These are phyloP conservation scores for Pterois miles DNA, from an alignment of 2,797 vertebrate species.

Conservation along the genomic window DNA sequence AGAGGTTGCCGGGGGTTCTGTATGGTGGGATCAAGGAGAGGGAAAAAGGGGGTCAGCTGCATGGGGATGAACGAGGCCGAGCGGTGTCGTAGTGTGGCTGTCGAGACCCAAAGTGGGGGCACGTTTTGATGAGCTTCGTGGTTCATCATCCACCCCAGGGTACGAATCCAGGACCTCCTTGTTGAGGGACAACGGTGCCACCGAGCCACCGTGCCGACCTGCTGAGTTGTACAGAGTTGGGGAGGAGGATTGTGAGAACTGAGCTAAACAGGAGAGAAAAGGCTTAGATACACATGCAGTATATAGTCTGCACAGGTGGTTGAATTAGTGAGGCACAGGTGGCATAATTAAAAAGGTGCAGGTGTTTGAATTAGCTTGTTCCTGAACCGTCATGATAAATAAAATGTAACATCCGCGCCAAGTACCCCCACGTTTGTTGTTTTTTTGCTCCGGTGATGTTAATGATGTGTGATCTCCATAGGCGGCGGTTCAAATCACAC, in stretches of 20 bases:
- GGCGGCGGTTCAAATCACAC: not conserved
- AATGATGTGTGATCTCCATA: not conserved
- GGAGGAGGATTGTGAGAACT: not conserved
- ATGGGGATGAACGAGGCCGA: too few species aligned
- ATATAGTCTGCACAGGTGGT: not conserved
- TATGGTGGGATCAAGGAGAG: too few species aligned
- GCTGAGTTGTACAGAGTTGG: too few species aligned
- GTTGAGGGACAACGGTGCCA: too few species aligned
- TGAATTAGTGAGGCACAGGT: not conserved
- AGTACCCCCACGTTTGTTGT: not conserved
- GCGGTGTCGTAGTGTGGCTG: too few species aligned
- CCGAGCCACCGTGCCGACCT: too few species aligned
- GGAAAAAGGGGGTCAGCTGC: too few species aligned
- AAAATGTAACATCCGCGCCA: not conserved
- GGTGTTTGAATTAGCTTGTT: not conserved
- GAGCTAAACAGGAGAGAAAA: not conserved
- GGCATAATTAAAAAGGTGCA: not conserved
- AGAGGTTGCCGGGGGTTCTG: too few species aligned
- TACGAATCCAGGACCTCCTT: too few species aligned
- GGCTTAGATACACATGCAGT: not conserved
- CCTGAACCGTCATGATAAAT: not conserved
- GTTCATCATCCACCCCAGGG: too few species aligned
- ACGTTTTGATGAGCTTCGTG: too few species aligned
- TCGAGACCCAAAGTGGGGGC: too few species aligned
- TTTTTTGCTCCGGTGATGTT: not conserved